Evolutionary conservation across 2,888 invertebrate species (phyloP).

Genomic region (Eupeodes luniger): DNA sequence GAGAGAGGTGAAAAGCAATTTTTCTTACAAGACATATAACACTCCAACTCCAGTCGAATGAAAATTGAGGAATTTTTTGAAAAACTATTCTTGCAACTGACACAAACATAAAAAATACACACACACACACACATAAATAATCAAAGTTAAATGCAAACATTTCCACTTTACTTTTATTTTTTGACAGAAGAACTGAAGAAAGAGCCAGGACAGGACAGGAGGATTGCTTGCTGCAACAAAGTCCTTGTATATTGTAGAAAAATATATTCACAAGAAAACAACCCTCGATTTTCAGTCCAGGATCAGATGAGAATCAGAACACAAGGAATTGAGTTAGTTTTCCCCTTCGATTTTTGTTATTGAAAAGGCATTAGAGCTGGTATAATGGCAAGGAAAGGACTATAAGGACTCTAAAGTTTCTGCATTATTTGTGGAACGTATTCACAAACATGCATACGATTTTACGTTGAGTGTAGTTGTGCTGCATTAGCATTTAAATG

Average conservation of each 20-base stretch:
- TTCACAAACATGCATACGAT: conserved; percentile 57
- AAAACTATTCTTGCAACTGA: conserved; percentile 29
- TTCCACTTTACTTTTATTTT: conserved; percentile 25
- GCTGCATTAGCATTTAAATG: conserved; percentile 76
- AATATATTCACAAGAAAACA: conserved; percentile 55
- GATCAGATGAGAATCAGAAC: neutral
- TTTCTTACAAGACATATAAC: conserved; percentile 68
- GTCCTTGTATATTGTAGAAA: conserved; percentile 35
- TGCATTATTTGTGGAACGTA: conserved; percentile 76
- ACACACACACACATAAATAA: conserved; percentile 21
- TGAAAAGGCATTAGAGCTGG: conserved; percentile 69
- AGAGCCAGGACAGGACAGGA: neutral
- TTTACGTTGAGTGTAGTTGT: conserved; percentile 49
- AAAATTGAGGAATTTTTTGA: conserved; percentile 63
- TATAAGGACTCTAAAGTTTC: conserved; percentile 32
- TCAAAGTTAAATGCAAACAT: conserved; percentile 14
- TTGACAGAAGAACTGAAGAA: neutral
- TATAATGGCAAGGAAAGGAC: neutral
- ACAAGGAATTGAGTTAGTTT: conserved; percentile 11
- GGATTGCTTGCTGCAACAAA: conserved; percentile 65
- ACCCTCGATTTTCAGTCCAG: conserved; percentile 35
- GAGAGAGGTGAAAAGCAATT: conserved; percentile 61
- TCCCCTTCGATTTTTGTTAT: conserved; percentile 63
- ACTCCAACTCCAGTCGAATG: conserved; percentile 55
- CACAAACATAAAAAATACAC: conserved; percentile 34